Evolutionary conservation across 2,797 vertebrate genomes (phyloP).

Genomic region (Megaceryle alcyon): DNA sequence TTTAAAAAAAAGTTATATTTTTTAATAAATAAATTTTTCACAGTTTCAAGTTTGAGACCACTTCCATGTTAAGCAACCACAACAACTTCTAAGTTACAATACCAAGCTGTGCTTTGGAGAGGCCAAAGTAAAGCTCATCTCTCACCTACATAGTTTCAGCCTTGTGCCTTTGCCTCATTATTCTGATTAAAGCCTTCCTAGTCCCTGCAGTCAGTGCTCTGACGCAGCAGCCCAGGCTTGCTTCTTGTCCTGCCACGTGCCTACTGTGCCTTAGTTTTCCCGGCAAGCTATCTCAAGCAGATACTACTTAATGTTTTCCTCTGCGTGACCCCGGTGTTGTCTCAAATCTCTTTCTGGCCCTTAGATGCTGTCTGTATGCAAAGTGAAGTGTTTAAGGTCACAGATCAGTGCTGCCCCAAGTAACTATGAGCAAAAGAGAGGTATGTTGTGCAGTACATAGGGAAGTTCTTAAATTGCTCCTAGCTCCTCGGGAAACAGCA

Average conservation of each 20-base stretch:
- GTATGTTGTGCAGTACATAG: not conserved
- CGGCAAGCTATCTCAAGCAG: not conserved
- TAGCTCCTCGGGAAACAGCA: not conserved
- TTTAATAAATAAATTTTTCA: not conserved
- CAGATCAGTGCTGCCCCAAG: not conserved
- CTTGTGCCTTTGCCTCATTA: not conserved
- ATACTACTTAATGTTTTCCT: not conserved
- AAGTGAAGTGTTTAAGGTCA: not conserved
- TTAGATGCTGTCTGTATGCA: not conserved
- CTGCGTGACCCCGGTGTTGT: not conserved
- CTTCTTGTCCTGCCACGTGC: not conserved
- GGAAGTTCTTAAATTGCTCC: not conserved
- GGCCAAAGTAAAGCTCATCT: not conserved
- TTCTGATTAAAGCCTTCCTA: not conserved
- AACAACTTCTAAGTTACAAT: not conserved
- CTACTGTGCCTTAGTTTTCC: not conserved
- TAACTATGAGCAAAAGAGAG: not conserved
- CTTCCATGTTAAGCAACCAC: not conserved
- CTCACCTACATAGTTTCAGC: not conserved
- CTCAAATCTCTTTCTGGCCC: not conserved
- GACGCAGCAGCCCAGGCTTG: not conserved
- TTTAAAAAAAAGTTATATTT: too few species aligned
- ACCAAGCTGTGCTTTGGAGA: not conserved
- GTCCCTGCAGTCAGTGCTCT: rapidly evolving
- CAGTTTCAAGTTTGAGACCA: not conserved